Evolutionary conservation across 1,140 invertebrate genomes (phyloP), one percentile per base, ranked within the genome.

Genomic region (Lethocerus indicus): DNA sequence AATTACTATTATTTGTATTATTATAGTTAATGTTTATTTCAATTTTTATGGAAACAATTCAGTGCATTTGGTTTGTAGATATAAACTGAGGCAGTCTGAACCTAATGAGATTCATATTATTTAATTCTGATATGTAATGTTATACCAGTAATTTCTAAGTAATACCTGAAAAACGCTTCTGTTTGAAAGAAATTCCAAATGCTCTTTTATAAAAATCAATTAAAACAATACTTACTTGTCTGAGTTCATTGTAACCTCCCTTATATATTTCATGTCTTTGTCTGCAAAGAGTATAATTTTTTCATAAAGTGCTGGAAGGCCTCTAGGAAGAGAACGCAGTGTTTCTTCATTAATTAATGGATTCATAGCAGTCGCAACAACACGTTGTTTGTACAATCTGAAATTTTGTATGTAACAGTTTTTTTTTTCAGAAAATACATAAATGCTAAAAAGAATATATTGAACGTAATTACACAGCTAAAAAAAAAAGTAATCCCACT

Each of bases 311-410:
- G 77, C 79, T 55, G 76, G 67, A 6, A 91, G 63, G 18, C 82
- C 83, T 53, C 78, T 68, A n/a, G 76, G 72, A 50, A 79, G 75
- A 57, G 69, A 74, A 57, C 81, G 74, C 39, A 89, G 65, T 50
- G 75, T 73, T 42, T 76, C 70, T 61, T 89, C 81, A 59, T 71
- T 76, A n/a, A 90, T 81, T 20, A 87, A 71, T 54, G 75, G 68
- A 54, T 78, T 71, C 64, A 92, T 70, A 41, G 74, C 72, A 14
- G 82, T 79, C 20, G 73, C 71, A 13, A 91, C 74, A 35, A 87
- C 70, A 61, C 82, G 72, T 51, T 77, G 74, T 48, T 75, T 37
- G 29, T 53, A 59, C 3, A 53, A 50, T 16, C 52, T 53, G 26
- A 26, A 43, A 42, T 18, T 41, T 23, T 9, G 9, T 7, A 48